Evolutionary conservation across 2,113 vertebrate species (phyloP).

Genomic region (Elephantulus edwardii): DNA sequence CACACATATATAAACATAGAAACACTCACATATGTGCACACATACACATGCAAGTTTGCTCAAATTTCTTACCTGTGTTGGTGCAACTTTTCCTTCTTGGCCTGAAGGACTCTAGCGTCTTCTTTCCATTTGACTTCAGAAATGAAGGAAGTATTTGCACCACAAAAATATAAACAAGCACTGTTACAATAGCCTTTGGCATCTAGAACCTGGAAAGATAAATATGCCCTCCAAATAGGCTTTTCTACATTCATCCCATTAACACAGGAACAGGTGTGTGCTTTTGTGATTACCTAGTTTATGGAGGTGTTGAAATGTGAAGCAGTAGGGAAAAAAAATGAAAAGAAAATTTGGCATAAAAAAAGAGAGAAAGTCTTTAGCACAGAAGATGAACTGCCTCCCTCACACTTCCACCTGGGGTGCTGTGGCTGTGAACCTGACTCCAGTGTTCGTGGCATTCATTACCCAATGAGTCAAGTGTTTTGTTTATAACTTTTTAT

Average conservation of each 20-base stretch:
- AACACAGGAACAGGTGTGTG: conserved; percentile 29
- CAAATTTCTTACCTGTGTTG: background rate
- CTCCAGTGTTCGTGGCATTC: background rate
- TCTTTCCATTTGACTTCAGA: background rate
- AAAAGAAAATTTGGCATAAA: background rate
- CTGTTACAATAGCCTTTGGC: background rate
- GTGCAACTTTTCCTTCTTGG: background rate
- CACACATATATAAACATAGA: too few species aligned
- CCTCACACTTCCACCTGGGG: background rate
- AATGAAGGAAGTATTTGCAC: background rate
- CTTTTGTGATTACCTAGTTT: conserved; percentile 37
- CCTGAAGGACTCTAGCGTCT: background rate
- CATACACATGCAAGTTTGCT: background rate
- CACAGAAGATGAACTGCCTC: background rate
- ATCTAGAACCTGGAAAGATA: background rate
- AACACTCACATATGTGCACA: too few species aligned
- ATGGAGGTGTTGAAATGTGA: conserved; percentile 47
- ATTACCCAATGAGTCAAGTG: conserved; percentile 30
- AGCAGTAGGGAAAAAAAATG: background rate
- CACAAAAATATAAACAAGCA: background rate
- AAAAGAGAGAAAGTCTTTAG: background rate
- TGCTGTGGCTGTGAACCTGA: background rate
- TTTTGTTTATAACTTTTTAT: conserved; percentile 38
- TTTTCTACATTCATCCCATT: conserved; percentile 35
- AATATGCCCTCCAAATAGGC: background rate